Base-by-base conservation (phyloP, 2,113 vertebrate species). In the Leptodactylus fuscus region DNA sequence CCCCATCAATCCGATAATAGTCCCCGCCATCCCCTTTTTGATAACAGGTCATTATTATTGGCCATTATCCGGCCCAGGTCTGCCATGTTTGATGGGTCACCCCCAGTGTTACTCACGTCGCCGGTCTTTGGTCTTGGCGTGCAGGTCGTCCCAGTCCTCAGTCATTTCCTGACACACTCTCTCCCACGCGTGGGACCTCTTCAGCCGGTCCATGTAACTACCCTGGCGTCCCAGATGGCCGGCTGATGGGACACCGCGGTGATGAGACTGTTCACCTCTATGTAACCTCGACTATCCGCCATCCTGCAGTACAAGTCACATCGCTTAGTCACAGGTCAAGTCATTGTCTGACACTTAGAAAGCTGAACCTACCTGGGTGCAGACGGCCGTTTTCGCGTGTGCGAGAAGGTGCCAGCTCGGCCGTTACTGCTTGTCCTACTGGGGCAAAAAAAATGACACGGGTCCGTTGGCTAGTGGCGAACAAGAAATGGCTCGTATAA, bases 91-190 rank as follows among this genome's bases (percentile, higher is more conserved):
- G n/a, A n/a, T n/a, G 10, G 53, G 22, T n/a, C 53, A 58, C 7
- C 3, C 4, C 1, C 27, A 65, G 0, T 32, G 6, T 1, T 67
- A 34, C 62, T 67, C 34, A 67, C 62, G 34, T 67, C 62, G 13
- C 0, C 13, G 62, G 62, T 67, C 62, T 67, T 34, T 32, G 13
- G 29, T 67, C 16, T 34, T 67, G 32, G 62, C n/a, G 7, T 67
- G 62, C 4, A 67, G 34, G 29, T 67, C 62, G 34, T 67, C 62
- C 62, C 62, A 67, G 62, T 67, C 29, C 13, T 67, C 62, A 67
- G 62, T 34, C 62, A 67, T 8, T 3, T 67, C 62, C 62, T 67
- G 62, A 67, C 62, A 67, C 15, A 67, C 62, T 2, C 62, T 18
- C 62, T 67, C 62, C 62, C 62, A 67, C 18, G 62, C 62, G 18